Base-by-base conservation (phyloP, 2,888 invertebrate genomes). In the Tinea pellionella region DNA sequence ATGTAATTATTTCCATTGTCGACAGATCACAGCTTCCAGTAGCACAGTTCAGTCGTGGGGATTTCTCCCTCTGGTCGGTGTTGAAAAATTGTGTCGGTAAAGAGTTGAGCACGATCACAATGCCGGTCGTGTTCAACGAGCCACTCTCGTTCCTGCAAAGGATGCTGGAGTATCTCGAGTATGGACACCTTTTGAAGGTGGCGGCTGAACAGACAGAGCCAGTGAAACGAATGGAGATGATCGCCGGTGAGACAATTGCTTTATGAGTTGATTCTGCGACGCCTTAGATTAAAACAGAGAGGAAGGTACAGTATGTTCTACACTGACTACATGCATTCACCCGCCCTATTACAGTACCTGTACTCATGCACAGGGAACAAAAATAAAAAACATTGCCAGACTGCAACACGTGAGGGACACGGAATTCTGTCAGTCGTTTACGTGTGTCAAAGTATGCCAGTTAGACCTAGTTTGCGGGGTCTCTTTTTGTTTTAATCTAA, bases 71-170 rank as follows among this genome's bases (percentile, higher is more conserved):
- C 68, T 96, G 96, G 96, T 94, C 94, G 64, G 94, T 96, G 66
- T 89, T 96, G 70, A 96, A 96, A 88, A 94, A 95, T 84, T 95
- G 95, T 80, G 95, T 96, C 67, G 94, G 95, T 71, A 95, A 95
- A 88, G 97, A 98, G 83, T 89, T 98, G 67, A 96, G 96, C 75
- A 97, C 97, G 89, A 96, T 97, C 80, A 95, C 97, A 41, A 97
- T 98, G 96, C 98, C 98, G 63, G 96, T 98, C 65, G 93, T 95
- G 66, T 96, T 98, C 88, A 98, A 98, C 86, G 98, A 98, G 81
- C 98, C 98, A 9, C 88, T 98, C 63, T 96, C 96, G 69, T 97
- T 98, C 84, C 92, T 98, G 43, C 97, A 98, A 89, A 89, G 98
- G 62, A 92, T 98, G 86, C 92, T 96, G 43, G 98, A 98, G 84